Evolutionary conservation across 2,888 invertebrate species (phyloP), one percentile per base, ranked within the genome.

Genomic region (Tenthredo amoena): DNA sequence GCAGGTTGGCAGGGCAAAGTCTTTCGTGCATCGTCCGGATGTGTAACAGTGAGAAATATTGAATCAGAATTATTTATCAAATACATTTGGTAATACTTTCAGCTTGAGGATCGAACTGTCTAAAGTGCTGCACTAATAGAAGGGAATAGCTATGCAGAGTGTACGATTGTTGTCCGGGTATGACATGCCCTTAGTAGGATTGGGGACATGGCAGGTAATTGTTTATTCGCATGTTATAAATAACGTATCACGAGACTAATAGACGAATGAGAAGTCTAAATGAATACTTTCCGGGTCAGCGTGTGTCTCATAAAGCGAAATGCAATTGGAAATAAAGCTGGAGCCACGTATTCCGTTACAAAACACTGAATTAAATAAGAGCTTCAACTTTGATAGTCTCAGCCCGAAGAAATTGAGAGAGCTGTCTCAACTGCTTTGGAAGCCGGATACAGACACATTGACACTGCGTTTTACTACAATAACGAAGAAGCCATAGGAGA

Each of bases 381-480:
- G 71, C 31, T 40, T 76, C 58, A n/a, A 55, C 1, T n/a, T n/a
- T n/a, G n/a, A n/a, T 34, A 50, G 96, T 96, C 96, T 43, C 95
- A 95, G 87, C 93, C 96, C 5, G 95, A 96, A 87, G 96, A 96
- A 88, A 95, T 96, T 55, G 95, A 96, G 92, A 92, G 93, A 15
- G 95, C 95, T 10, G 95, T 97, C 0, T 94, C 95, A 83, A 94
- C 94, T 84, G 97, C 97, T 40, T 93, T 97, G 86, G 95, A 96
- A 77, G 93, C 94, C 87, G 97, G 97, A 43, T 97, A 97, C 90
- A 95, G 96, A 87, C 97, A 97, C 88, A 96, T 96, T 88, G 97
- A 97, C 91, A 97, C 97, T 18, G 97, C 97, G 47, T 96, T 96
- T 91, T 96, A 96, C 93, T 97, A 97, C 90, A 96, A 96, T 87